Percentiles rank a stretch among this genome's conserved stretches.
Evolutionary conservation across 1,140 invertebrate species (phyloP).

Genomic region (Chironomus tepperi): DNA sequence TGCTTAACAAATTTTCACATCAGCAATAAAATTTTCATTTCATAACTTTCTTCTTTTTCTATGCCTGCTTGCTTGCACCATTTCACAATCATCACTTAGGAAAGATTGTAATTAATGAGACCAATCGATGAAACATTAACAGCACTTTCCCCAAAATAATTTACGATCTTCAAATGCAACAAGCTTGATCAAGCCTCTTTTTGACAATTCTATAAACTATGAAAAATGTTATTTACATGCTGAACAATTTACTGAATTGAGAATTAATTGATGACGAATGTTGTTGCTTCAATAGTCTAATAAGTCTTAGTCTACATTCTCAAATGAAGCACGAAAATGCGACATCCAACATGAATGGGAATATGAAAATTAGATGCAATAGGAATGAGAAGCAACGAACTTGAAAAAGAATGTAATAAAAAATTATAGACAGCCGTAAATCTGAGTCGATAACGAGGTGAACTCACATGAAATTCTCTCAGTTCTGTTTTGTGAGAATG

Average conservation of each 20-base stretch:
- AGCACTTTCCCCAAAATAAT: not conserved
- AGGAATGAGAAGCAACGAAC: not conserved
- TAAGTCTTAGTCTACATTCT: not conserved
- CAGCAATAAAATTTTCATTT: not conserved
- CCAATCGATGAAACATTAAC: not conserved
- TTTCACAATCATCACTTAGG: not conserved
- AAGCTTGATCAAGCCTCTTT: not conserved
- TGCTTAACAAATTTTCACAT: slow-evolving; percentile 14
- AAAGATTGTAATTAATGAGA: slow-evolving; percentile 2
- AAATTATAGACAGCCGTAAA: not conserved
- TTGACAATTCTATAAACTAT: too few species aligned
- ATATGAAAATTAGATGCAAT: not conserved
- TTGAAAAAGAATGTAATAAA: not conserved
- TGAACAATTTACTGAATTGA: not conserved
- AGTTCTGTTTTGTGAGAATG: slow-evolving; percentile 1
- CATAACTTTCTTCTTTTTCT: not conserved
- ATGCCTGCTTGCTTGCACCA: not conserved
- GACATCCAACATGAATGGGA: not conserved
- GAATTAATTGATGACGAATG: not conserved
- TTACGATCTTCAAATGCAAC: slow-evolving; percentile 7
- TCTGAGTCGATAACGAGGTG: too few species aligned
- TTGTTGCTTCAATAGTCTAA: not conserved
- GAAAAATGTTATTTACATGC: not conserved
- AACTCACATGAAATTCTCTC: not conserved
- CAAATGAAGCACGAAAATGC: not conserved